A percentile compares a stretch with the other conserved stretches of the same genome.
These are phyloP conservation scores for Trissolcus basalis DNA, from an alignment of 1,140 invertebrate genomes.

Conservation along the genomic window DNA sequence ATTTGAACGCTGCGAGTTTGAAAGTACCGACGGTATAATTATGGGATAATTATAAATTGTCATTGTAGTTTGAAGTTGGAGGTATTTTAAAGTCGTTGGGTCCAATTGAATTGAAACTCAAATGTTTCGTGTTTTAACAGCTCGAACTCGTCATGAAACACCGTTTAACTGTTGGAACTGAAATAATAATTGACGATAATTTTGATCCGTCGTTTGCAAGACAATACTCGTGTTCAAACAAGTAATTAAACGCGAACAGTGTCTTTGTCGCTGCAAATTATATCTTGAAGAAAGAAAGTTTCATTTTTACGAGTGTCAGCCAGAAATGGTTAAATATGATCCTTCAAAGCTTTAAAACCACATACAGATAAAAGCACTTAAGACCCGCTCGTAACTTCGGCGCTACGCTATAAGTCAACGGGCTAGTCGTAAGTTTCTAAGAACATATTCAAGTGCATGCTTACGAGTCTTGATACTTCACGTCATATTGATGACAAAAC, in stretches of 20 bases:
- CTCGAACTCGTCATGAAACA: background rate
- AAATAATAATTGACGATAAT: constrained; percentile 23
- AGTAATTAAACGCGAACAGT: constrained; percentile 54
- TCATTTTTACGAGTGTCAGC: constrained; percentile 59
- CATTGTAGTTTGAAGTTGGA: no score
- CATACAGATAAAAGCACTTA: constrained; percentile 63
- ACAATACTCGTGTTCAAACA: constrained; percentile 30
- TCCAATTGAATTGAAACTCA: background rate
- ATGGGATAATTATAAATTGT: no score
- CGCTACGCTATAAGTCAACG: constrained; percentile 54
- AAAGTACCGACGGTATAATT: no score
- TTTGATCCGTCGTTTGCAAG: constrained; percentile 28
- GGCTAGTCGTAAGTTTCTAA: constrained; percentile 58
- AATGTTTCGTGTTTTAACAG: background rate
- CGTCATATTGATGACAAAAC: constrained; percentile 56
- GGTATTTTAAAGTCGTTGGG: no score
- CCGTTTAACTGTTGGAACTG: background rate
- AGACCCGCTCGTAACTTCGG: constrained; percentile 55
- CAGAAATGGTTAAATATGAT: constrained; percentile 62
- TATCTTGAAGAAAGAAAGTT: constrained; percentile 48
- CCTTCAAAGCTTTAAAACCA: constrained; percentile 61
- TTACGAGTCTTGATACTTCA: constrained; percentile 56
- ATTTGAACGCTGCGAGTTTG: no score
- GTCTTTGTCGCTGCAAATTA: constrained; percentile 56
- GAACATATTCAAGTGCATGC: constrained; percentile 57